Base-by-base conservation (phyloP, 2,113 vertebrate species). In the Chloropsis hardwickii region DNA sequence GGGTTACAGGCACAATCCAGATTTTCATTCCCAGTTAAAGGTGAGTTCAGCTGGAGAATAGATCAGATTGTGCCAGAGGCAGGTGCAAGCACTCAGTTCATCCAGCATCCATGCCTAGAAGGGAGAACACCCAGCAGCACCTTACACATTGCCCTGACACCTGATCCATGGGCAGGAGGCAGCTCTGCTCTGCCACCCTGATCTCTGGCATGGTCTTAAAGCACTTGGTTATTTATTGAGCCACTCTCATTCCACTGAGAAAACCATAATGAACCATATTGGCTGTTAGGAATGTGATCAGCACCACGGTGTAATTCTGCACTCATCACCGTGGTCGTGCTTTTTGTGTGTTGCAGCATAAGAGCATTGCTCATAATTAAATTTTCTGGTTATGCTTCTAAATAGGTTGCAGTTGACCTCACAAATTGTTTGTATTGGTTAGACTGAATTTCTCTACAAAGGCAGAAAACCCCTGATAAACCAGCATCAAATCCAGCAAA, bases 261-360 rank as follows among this genome's bases (percentile, higher is more conserved):
- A 78, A 80, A 44, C 4, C 40, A 5, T 7, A 5, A 47, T 29
- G 48, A 69, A 2, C n/a, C 42, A 0, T 8, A 0, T 1, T 48
- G 77, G n/a, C 13, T 79, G 4, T 37, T 33, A 12, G 5, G 37
- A 66, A 4, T 16, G 14, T 47, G 62, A 58, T 51, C 88, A 81
- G 33, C 67, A 31, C 5, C 4, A 0, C 0, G 5, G 25, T 21
- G n/a, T 33, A 4, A 37, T 65, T 89, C 56, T 79, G 50, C 77
- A 39, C 1, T 51, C 28, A 57, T 33, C 51, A 42, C 29, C 1
- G 0, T 23, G 48, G 27, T 9, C 0, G 0, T 42, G 76, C 28
- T 72, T 56, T 40, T n/a, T 69, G 64, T 73, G 48, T 85, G 50
- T 37, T 47, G 44, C 66, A 61, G 67, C 58, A 13, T 17, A 58